Evolutionary conservation across 1,140 invertebrate species (phyloP).

Genomic region (Zophobas atratus): DNA sequence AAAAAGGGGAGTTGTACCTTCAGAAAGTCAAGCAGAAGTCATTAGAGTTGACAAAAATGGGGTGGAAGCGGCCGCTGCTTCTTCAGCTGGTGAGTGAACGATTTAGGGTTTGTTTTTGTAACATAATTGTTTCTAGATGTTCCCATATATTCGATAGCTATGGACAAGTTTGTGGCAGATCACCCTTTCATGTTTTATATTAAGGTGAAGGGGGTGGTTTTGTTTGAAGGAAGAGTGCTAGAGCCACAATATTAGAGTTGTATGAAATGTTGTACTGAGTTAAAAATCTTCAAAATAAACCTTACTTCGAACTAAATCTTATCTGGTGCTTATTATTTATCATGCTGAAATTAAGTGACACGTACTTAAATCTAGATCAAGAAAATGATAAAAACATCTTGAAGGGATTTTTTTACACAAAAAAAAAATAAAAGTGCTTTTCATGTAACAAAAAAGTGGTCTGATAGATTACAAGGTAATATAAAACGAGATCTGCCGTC

Average conservation of each 20-base stretch:
- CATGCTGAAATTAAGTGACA: too few species aligned
- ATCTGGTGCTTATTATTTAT: too few species aligned
- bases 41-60: conserved; percentile 80
- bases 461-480: too few species aligned
- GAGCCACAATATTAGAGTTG: not conserved
- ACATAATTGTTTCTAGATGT: not conserved
- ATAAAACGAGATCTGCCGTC: too few species aligned
- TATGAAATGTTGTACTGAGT: not conserved
- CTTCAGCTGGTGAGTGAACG: conserved; percentile 63
- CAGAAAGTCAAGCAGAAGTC: conserved; percentile 73
- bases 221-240: conserved; percentile 24
- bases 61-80: conserved; percentile 78
- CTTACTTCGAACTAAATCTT: not conserved
- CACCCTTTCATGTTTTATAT: conserved; percentile 30
- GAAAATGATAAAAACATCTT: too few species aligned
- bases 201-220: conserved; percentile 15
- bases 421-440: too few species aligned
- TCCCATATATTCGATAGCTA: not conserved
- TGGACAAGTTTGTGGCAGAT: not conserved
- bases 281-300: not conserved
- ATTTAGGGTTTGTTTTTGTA: not conserved
- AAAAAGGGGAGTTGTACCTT: conserved; percentile 45
- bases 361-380: too few species aligned
- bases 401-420: too few species aligned
- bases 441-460: too few species aligned